Percentiles rank a stretch among this genome's conserved stretches.
Conservation (phyloP, 2,113 vertebrate species). For the Tretioscincus oriximinensis region DNA sequence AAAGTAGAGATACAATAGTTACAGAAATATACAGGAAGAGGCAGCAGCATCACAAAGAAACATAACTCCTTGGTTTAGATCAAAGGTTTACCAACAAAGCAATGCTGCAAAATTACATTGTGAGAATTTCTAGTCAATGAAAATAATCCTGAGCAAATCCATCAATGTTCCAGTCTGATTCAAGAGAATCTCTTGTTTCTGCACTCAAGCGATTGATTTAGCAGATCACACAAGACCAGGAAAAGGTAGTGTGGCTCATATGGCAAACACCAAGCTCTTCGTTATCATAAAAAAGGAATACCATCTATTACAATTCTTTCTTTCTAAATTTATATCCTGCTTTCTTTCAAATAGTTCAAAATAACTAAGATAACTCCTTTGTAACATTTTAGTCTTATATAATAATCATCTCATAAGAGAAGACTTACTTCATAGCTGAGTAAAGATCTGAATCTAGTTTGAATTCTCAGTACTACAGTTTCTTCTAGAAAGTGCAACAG, state of each 20-base stretch:
- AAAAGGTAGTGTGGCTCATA: fast-evolving
- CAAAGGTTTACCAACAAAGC: neutral
- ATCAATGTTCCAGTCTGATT: neutral
- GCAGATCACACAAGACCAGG: neutral
- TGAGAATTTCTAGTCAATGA: neutral
- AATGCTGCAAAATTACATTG: neutral
- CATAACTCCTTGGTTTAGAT: neutral
- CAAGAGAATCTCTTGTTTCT: neutral
- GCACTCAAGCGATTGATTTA: neutral
- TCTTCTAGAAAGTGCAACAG: neutral
- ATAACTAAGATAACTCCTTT: too few relatives aligned
- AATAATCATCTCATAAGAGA: too few relatives aligned
- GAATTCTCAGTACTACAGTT: too few relatives aligned
- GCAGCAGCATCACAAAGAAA: neutral
- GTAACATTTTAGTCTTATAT: too few relatives aligned
- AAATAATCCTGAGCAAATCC: neutral
- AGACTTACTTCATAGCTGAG: too few relatives aligned
- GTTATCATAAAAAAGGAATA: too few relatives aligned
- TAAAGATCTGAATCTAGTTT: too few relatives aligned
- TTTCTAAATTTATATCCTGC: too few relatives aligned
- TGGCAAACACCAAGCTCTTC: neutral
- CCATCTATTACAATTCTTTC: too few relatives aligned
- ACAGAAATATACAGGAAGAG: neutral
- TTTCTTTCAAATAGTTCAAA: too few relatives aligned
- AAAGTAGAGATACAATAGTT: neutral